Evolutionary conservation across 2,888 invertebrate species (phyloP), one percentile per base, ranked within the genome.

Genomic region (Rotaria magnacalcarata): DNA sequence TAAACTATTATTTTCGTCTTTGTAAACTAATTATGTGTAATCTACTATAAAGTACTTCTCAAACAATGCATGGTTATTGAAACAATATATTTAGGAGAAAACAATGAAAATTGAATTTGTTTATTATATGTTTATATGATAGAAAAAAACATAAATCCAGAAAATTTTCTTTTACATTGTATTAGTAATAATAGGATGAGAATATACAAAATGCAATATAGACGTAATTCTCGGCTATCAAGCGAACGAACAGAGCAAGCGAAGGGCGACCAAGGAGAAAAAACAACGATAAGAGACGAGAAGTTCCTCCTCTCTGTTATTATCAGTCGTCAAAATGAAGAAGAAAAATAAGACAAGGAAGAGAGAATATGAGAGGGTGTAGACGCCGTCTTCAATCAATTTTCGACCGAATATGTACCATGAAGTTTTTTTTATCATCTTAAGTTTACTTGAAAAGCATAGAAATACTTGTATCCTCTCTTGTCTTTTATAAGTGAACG

Each of bases 251-350:
- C 56, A 24, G 56, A 56, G 24, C 24, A 56, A 56, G 34, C 14
- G 67, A 41, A 67, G 34, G 27, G 67, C 67, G 67, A 41, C 34
- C 34, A 34, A 67, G 34, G 34, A 67, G 67, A 67, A 67, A 67
- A 67, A 19, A 67, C 34, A 67, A 34, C 34, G 67, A 19, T 5
- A 67, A 27, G 16, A 34, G 34, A 67, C 34, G 67, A 67, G 67
- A 41, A 34, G 34, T 67, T 67, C 67, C 11, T 19, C 34, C 19
- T 67, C 67, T 67, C 34, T 67, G 34, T 41, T 67, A 67, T 67
- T 67, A 67, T 67, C 34, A 67, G 19, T 67, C 19, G 67, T 67
- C 67, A 67, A 34, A 67, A 67, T 67, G 67, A 67, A 67, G 67
- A 41, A 34, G 27, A 67, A 27, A 67, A 67, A 34, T 67, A 34